Evolutionary conservation across 2,888 invertebrate species (phyloP).

Genomic region (Hydriomena furcata): DNA sequence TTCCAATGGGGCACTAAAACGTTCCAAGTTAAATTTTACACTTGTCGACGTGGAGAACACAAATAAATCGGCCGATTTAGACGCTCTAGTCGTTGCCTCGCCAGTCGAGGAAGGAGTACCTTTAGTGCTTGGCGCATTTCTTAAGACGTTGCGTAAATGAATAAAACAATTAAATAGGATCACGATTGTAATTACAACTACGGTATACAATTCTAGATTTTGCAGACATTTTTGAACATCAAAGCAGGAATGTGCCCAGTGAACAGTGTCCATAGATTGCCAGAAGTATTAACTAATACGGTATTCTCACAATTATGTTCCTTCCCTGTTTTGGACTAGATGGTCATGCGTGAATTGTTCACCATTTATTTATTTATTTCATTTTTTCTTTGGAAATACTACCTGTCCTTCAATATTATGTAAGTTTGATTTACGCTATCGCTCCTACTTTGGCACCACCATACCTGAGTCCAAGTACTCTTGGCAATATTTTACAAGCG

Average conservation of each 20-base stretch:
- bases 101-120: slow-evolving; percentile 29
- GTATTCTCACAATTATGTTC: too few species aligned
- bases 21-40: slow-evolving; percentile 60
- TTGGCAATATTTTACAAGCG: slow-evolving; percentile 53
- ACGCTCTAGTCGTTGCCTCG: slow-evolving; percentile 44
- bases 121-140: slow-evolving; percentile 28
- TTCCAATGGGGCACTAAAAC: slow-evolving; percentile 58
- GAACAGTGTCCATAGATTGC: too few species aligned
- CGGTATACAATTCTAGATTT: slow-evolving; percentile 22
- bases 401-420: too few species aligned
- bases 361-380: too few species aligned
- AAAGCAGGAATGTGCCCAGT: slow-evolving; percentile 6
- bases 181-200: too few species aligned
- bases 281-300: too few species aligned
- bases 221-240: slow-evolving; percentile 19
- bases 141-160: slow-evolving; percentile 11
- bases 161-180: neutral
- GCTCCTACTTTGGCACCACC: slow-evolving; percentile 23
- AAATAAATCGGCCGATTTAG: slow-evolving; percentile 66
- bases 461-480: slow-evolving; percentile 32
- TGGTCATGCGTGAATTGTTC: too few species aligned
- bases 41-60: slow-evolving; percentile 52
- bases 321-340: too few species aligned
- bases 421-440: neutral
- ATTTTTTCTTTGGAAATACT: too few species aligned